Base-by-base conservation (phyloP, 2,888 invertebrate species). In the Sussaba pulchella region DNA sequence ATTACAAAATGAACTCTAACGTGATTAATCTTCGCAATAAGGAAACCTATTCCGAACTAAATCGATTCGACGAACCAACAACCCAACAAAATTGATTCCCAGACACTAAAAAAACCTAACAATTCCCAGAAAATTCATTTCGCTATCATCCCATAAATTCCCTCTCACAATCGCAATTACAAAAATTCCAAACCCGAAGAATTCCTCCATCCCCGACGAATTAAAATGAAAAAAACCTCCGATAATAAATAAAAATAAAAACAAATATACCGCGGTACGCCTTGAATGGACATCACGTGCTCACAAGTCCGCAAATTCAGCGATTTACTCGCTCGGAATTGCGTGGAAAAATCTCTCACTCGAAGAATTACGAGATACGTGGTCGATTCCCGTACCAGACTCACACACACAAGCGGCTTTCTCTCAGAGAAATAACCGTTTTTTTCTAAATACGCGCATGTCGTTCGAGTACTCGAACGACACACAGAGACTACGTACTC, bases 391-490 rank as follows among this genome's bases (percentile, higher is more conserved):
- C 50, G 21, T 14, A 43, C 2, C 31, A 41, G 6, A n/a, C 10
- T 39, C 39, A 57, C 19, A 41, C 66, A 41, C 47, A 31, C 6
- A 31, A 31, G 6, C 31, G 31, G 81, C 77, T 81, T 81, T 81
- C 81, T 66, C 81, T 74, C n/a, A n/a, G n/a, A n/a, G n/a, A n/a
- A n/a, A n/a, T n/a, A n/a, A n/a, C n/a, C n/a, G n/a, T n/a, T n/a
- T 78, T 74, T 81, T 81, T 81, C 66, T 78, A 74, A 81, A 81
- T 61, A 77, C 10, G 54, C 67, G 75, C 26, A 19, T 31, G 17
- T 61, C 50, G 19, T 52, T 59, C 45, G 52, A 50, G 59, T 50
- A 43, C 59, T 36, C 66, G 41, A 54, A 1, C 17, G 66, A 67
- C 39, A 31, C 50, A 57, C n/a, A 14, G 31, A 57, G 50, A 50